Base-by-base conservation (phyloP, 2,888 invertebrate genomes). In the Rhingia campestris region DNA sequence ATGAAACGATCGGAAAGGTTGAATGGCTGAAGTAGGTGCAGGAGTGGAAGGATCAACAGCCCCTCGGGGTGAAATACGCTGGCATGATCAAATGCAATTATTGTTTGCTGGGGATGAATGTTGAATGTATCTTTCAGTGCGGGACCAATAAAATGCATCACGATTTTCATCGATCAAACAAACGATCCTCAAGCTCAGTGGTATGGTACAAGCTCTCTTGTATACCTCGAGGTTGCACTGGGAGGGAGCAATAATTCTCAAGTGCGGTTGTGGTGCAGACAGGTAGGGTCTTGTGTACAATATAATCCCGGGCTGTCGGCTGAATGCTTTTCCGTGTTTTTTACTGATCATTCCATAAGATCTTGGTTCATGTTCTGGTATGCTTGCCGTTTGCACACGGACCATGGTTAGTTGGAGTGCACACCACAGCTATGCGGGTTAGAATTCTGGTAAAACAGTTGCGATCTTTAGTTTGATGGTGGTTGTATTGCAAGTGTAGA, bases 161-260 rank as follows among this genome's bases (percentile, higher is more conserved):
- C 84, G 84, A 84, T 70, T 80, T 80, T 59, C 80, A 84, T 84
- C 84, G 84, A 84, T 84, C 84, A 80, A 74, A 69, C 54, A 66
- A 80, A 80, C 74, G 74, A 80, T 84, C 80, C 45, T 70, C 74
- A 54, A 30, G 53, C 35, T 75, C 22, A 2, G 2, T 22, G 22
- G 51, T 32, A 56, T 63, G 30, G 66, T 61, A 22, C 35, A 5
- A 22, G 53, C 47, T 12, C 37, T 22, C 22, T 1, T 22, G 22
- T 22, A 37, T 67, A 61, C 53, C 51, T 69, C 56, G 51, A 59
- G 76, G 58, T 53, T 32, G 56, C 9, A 63, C 47, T 64, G 22
- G 35, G 41, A 73, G 74, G 64, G 69, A 74, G 54, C 32, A 80
- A 75, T 84, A 70, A 80, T 84, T 84, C 80, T 75, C 66, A 14